Evolutionary conservation across 2,113 vertebrate species (phyloP).

Genomic region (Urocynchramus pylzowi): DNA sequence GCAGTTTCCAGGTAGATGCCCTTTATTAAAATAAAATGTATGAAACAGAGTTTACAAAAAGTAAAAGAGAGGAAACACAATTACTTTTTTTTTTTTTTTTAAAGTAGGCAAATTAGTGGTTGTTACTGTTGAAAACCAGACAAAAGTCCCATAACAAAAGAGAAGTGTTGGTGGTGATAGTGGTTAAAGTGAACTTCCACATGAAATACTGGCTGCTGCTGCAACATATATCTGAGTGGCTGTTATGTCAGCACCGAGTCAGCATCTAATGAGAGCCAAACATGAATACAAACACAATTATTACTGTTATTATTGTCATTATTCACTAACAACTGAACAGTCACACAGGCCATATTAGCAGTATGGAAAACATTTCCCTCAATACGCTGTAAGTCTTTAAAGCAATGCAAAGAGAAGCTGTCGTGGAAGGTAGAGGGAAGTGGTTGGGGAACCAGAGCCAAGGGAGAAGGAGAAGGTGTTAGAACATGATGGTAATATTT

Average conservation of each 20-base stretch:
- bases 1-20: background rate
- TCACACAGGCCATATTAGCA: background rate
- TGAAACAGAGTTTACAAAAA: background rate
- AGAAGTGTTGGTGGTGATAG: background rate
- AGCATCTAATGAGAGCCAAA: background rate
- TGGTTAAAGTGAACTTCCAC: background rate
- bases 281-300: background rate
- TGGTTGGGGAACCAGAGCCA: conserved; percentile 20
- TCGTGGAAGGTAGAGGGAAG: background rate
- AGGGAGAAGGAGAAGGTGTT: conserved; percentile 23
- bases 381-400: background rate
- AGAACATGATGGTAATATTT: conserved; percentile 38
- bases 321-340: conserved; percentile 4
- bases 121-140: background rate
- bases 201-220: background rate
- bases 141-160: background rate
- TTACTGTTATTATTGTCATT: background rate
- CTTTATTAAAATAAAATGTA: background rate
- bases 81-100: background rate
- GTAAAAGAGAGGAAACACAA: background rate
- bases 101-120: background rate
- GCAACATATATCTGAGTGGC: background rate
- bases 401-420: background rate
- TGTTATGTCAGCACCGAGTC: background rate
- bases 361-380: background rate